Evolutionary conservation across 23 tunicate genomes (phyloP).

Genomic region (Ciona savignyi): DNA sequence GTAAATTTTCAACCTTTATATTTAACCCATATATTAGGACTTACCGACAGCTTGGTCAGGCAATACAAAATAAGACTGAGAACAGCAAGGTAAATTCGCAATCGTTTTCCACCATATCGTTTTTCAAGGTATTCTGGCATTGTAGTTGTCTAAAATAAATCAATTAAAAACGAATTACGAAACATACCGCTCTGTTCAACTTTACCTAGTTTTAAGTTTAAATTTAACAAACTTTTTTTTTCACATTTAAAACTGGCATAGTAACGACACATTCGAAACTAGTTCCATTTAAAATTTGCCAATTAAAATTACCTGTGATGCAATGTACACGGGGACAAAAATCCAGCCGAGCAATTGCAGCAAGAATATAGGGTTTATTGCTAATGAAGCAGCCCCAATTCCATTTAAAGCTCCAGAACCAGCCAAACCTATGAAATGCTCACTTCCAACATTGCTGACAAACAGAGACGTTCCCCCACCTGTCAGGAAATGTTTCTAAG

Average conservation of each 20-base stretch:
- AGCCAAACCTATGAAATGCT: constrained; percentile 58
- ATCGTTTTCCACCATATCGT: constrained; percentile 33
- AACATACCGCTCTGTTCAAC: too few relatives aligned
- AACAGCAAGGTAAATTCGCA: constrained; percentile 33
- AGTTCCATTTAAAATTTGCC: too few relatives aligned
- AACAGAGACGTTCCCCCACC: constrained; percentile 50
- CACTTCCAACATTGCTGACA: constrained; percentile 60
- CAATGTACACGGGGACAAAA: constrained; percentile 26
- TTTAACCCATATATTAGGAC: too few relatives aligned
- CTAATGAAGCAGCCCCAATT: constrained; percentile 46
- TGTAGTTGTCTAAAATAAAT: constrained; percentile 20
- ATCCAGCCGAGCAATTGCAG: constrained; percentile 55
- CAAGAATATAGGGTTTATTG: constrained; percentile 38
- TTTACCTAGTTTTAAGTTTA: too few relatives aligned
- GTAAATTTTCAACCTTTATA: too few relatives aligned
- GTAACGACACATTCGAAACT: too few relatives aligned
- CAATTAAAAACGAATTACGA: too few relatives aligned
- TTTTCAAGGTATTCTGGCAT: constrained; percentile 52
- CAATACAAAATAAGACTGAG: constrained; percentile 37
- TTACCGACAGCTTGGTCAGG: constrained; percentile 50
- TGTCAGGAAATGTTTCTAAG: neutral
- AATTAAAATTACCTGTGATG: neutral
- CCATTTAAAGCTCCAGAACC: constrained; percentile 68
- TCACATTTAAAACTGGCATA: too few relatives aligned
- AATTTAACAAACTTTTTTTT: too few relatives aligned